Conservation (phyloP, 2,113 vertebrate genomes). For the Fukomys damarensis region DNA sequence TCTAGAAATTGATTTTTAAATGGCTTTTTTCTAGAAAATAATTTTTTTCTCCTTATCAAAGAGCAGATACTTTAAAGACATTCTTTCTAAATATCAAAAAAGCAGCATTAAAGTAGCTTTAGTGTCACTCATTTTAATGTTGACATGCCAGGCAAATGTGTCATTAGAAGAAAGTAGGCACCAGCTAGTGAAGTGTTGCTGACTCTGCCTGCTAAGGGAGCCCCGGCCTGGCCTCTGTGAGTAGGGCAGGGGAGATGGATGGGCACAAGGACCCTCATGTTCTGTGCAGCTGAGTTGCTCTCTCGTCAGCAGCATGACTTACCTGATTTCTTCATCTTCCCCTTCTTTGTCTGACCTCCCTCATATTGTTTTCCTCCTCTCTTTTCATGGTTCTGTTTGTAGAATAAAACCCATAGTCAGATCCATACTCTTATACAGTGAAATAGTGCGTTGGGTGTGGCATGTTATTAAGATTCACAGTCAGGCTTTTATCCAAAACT, state of each 20-base stretch:
- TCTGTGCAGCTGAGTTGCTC: neutral
- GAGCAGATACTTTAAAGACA: conserved; percentile 29
- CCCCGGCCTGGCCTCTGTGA: neutral
- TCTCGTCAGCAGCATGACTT: neutral
- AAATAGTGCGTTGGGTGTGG: neutral
- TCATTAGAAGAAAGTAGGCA: conserved; percentile 52
- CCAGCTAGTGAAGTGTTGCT: neutral
- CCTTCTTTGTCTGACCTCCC: neutral
- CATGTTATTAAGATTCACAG: neutral
- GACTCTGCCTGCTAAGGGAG: neutral
- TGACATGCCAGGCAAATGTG: conserved; percentile 25
- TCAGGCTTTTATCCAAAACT: neutral
- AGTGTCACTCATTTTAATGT: conserved; percentile 52
- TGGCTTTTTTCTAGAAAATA: neutral
- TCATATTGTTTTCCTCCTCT: neutral
- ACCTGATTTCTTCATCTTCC: neutral
- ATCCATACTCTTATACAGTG: neutral
- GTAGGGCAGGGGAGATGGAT: neutral
- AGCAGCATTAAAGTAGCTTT: neutral
- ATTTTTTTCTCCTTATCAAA: conserved; percentile 39
- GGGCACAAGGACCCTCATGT: neutral
- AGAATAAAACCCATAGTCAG: neutral
- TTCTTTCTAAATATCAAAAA: conserved; percentile 60
- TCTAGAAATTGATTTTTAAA: conserved; percentile 27
- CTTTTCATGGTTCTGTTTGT: neutral